Percentiles rank a stretch among this genome's conserved stretches.
Conservation (phyloP, 2,797 vertebrate species). For the Cirrhinus molitorella region DNA sequence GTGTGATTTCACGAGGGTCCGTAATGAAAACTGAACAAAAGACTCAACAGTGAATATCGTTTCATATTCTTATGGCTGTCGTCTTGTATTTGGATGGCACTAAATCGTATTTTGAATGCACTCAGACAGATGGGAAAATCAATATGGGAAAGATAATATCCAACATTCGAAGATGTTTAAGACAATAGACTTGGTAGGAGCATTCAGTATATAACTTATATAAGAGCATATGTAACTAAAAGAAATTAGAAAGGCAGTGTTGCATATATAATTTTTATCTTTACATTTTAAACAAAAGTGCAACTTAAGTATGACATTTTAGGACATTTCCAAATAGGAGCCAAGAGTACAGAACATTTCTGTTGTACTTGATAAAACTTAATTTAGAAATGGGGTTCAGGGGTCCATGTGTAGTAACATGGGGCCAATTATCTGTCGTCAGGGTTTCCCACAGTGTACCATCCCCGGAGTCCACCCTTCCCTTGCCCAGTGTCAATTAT, state of each 20-base stretch:
- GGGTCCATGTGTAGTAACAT: constrained; percentile 49
- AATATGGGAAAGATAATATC: constrained; percentile 18
- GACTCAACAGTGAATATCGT: neutral
- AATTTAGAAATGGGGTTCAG: constrained; percentile 31
- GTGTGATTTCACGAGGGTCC: neutral
- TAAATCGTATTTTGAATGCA: constrained; percentile 50
- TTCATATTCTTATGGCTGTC: neutral
- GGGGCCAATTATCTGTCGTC: constrained; percentile 63
- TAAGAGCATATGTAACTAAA: neutral
- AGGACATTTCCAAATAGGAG: neutral
- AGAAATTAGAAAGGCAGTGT: neutral
- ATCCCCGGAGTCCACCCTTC: constrained; percentile 51
- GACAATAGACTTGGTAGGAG: constrained; percentile 6
- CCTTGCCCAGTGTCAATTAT: constrained; percentile 78
- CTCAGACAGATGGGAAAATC: constrained; percentile 45
- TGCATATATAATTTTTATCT: neutral
- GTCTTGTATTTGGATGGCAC: constrained; percentile 40
- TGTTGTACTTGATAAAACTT: constrained; percentile 32
- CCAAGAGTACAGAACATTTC: constrained; percentile 22
- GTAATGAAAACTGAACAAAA: neutral
- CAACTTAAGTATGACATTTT: too few relatives aligned
- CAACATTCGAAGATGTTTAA: constrained; percentile 41
- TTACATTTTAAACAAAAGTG: neutral
- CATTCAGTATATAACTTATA: neutral
- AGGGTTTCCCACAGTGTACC: constrained; percentile 39